A percentile compares a stretch with the other conserved stretches of the same genome.
phyloP scores from a whole-genome alignment of 2,113 vertebrate species.

The Nicator chloris region DNA sequence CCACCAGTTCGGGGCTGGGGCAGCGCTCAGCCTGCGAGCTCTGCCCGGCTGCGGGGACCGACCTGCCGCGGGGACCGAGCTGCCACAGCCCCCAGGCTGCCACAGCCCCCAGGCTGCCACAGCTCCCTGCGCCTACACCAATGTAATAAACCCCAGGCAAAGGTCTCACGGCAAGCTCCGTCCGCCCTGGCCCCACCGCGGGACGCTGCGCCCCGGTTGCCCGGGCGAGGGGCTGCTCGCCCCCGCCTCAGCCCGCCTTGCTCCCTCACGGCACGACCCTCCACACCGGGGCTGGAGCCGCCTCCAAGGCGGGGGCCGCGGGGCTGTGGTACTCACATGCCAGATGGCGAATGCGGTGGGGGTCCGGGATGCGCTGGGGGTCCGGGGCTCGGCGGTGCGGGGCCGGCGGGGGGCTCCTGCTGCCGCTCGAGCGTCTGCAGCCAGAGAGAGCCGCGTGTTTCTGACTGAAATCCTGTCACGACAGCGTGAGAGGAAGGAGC shows the following conservation, averaged over 20 bases:
- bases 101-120: fast-evolving
- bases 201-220: background rate
- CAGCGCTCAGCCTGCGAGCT: background rate
- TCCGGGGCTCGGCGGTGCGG: background rate
- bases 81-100: fast-evolving
- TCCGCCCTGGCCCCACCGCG: background rate
- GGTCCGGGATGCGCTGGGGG: background rate
- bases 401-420: background rate
- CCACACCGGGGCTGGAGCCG: background rate
- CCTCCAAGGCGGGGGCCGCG: background rate
- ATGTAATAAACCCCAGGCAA: fast-evolving
- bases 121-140: fast-evolving
- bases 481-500: background rate
- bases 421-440: background rate
- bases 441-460: background rate
- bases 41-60: background rate
- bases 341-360: slow-evolving; percentile 84
- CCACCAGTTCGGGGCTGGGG: fast-evolving
- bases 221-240: background rate
- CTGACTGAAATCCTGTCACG: background rate
- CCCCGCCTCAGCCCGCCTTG: background rate
- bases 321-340: slow-evolving; percentile 83
- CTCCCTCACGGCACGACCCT: background rate
- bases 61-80: background rate
- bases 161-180: background rate